A percentile compares a stretch with the other conserved stretches of the same genome.
Conservation (phyloP, 2,797 vertebrate genomes). For the Tamandua tetradactyla region DNA sequence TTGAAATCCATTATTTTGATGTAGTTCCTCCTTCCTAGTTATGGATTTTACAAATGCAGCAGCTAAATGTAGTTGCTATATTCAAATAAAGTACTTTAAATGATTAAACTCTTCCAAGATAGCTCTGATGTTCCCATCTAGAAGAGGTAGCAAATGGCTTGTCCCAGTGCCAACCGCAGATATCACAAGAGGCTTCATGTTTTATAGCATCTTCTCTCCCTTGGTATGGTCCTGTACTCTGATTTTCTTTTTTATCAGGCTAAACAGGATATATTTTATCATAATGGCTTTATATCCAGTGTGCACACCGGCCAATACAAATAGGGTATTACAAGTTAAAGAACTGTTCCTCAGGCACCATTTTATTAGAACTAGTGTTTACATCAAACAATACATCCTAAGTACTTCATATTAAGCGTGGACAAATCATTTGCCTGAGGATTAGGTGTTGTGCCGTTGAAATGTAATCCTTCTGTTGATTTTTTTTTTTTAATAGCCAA, state of each 20-base stretch:
- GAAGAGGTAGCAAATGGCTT: background rate
- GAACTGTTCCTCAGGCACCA: conserved; percentile 94
- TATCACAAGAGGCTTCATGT: background rate
- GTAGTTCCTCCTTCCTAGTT: background rate
- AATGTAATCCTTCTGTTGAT: conserved; percentile 96
- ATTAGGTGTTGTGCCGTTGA: conserved; percentile 97
- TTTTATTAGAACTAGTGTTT: conserved; percentile 99
- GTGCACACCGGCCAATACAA: conserved; percentile 92
- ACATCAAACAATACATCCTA: conserved; percentile 98
- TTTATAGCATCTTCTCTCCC: conserved; percentile 50
- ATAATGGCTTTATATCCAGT: conserved; percentile 89
- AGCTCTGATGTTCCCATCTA: rapidly evolving
- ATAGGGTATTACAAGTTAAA: conserved; percentile 97
- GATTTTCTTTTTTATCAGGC: conserved; percentile 84
- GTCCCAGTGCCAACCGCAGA: rapidly evolving
- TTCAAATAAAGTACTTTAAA: background rate
- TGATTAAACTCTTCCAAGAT: background rate
- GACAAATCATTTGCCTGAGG: conserved; percentile 99
- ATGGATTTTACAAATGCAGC: background rate
- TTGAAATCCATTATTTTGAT: background rate
- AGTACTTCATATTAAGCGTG: conserved; percentile 99
- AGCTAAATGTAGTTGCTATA: rapidly evolving
- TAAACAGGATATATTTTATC: conserved; percentile 95
- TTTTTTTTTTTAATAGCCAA: conserved; percentile 95
- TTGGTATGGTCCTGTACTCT: conserved; percentile 84